Base-by-base conservation (phyloP, 2,113 vertebrate species). In the Sylvilagus bachmani region DNA sequence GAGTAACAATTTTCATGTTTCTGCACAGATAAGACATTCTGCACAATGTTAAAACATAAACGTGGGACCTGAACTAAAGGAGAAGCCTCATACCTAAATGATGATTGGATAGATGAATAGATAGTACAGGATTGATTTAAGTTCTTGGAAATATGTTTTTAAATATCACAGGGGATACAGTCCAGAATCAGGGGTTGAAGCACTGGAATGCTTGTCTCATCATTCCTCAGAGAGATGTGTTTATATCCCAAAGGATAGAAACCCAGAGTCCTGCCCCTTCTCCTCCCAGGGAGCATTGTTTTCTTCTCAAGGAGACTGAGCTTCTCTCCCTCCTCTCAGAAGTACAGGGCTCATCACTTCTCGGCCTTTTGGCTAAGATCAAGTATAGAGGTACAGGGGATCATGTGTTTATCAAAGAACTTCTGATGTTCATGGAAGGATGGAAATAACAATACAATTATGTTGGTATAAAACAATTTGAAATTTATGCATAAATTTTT, bases 1-100 rank as follows among this genome's bases (percentile, higher is more conserved):
- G 22, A 86, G 49, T 92, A 94, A 83, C 38, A 55, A 38, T 21
- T 89, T 92, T 83, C 51, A 53, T 83, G 16, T 86, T 93, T 74
- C 69, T 88, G 10, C 8, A 79, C 10, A 75, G 19, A 61, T 75
- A 69, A 11, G 10, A 5, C 14, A 86, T 80, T 83, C 14, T 64
- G 58, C 77, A 29, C 25, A 92, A 83, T 83, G 36, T 3, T 25
- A 16, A 77, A 82, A 90, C 5, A 80, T 3, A 36, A 58, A 44
- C 7, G 58, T 88, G 13, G 33, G 2, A 53, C 31, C 5, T 70
- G 10, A 96, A 80, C 83, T 75, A 87, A 83, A 87, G 19, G 21
- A 87, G 4, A 85, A 44, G 1, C 2, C 13, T 87, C 82, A 10
- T 12, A 38, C 49, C 6, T 88, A 27, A 62, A 83, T 58, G 21